A percentile compares a stretch with the other conserved stretches of the same genome.
These are phyloP conservation scores for Encarsia formosa DNA, from an alignment of 2,888 invertebrate species.

Conservation along the genomic window DNA sequence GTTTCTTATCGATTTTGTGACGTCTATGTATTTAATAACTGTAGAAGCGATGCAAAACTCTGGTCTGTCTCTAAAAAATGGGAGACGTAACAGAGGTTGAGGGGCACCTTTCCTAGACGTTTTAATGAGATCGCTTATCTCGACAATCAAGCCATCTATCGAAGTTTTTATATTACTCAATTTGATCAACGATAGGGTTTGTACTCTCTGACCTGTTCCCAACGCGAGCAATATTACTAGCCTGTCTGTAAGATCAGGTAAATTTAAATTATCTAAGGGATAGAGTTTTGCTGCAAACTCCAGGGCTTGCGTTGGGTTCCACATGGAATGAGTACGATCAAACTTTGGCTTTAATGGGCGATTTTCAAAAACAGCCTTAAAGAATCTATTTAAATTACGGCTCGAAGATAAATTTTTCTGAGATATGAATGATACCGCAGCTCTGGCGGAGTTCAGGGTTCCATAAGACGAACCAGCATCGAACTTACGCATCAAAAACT, in stretches of 20 bases:
- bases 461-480: constrained; percentile 12
- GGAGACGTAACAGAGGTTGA: constrained; percentile 19
- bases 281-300: constrained; percentile 5
- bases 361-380: constrained; percentile 19
- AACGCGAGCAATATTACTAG: constrained; percentile 21
- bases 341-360: constrained; percentile 24
- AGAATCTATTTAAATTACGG: constrained; percentile 14
- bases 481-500: constrained; percentile 5
- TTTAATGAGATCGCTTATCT: constrained; percentile 20
- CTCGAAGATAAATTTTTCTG: not conserved
- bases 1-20: constrained; percentile 14
- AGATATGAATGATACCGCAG: not conserved
- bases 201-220: constrained; percentile 23
- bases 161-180: constrained; percentile 17
- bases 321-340: constrained; percentile 23
- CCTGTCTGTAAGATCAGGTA: constrained; percentile 19
- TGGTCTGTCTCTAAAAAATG: constrained; percentile 14
- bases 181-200: constrained; percentile 25
- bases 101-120: constrained; percentile 11
- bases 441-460: constrained; percentile 9
- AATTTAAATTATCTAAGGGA: constrained; percentile 17
- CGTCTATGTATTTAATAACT: constrained; percentile 16
- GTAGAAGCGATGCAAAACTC: constrained; percentile 17
- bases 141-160: constrained; percentile 25
- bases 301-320: constrained; percentile 23